Conservation (phyloP, 2,888 invertebrate genomes). For the Holacanthella duospinosa region DNA sequence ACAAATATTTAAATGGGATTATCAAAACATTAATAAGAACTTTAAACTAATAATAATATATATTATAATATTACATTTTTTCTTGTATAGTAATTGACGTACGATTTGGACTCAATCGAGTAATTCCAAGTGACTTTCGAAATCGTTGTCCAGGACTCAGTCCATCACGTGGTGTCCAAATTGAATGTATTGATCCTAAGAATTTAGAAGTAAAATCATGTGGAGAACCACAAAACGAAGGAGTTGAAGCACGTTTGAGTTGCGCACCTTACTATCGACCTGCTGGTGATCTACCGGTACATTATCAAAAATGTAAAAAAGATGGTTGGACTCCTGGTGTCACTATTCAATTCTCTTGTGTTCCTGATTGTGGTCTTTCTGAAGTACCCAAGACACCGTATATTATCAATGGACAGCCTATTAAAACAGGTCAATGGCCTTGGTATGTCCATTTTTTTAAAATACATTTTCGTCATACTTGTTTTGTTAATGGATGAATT, state of each 20-base stretch:
- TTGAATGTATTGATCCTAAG: slow-evolving; percentile 35
- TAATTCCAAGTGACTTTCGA: slow-evolving; percentile 28
- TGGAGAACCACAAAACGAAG: slow-evolving; percentile 30
- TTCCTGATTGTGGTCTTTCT: slow-evolving; percentile 34
- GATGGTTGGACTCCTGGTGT: slow-evolving; percentile 34
- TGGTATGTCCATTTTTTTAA: slow-evolving; percentile 41
- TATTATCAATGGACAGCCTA: slow-evolving; percentile 30
- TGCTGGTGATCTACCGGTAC: slow-evolving; percentile 33
- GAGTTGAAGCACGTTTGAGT: slow-evolving; percentile 31
- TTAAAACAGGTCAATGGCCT: slow-evolving; percentile 41
- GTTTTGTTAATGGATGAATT: too few species aligned
- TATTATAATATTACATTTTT: background rate
- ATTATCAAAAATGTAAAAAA: slow-evolving; percentile 35
- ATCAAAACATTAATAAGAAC: too few species aligned
- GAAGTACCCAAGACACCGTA: slow-evolving; percentile 35
- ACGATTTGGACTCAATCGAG: slow-evolving; percentile 24
- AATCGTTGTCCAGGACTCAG: slow-evolving; percentile 26
- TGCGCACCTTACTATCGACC: slow-evolving; percentile 32
- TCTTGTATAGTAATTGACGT: slow-evolving; percentile 26
- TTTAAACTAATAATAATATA: background rate
- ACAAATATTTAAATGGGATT: slow-evolving; percentile 4
- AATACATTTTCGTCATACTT: too few species aligned
- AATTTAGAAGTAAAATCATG: slow-evolving; percentile 31
- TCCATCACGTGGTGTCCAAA: slow-evolving; percentile 25
- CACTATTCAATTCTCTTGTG: slow-evolving; percentile 26